These are phyloP conservation scores for Talpa occidentalis DNA, from an alignment of 2,113 vertebrate species.

Conservation along the genomic window DNA sequence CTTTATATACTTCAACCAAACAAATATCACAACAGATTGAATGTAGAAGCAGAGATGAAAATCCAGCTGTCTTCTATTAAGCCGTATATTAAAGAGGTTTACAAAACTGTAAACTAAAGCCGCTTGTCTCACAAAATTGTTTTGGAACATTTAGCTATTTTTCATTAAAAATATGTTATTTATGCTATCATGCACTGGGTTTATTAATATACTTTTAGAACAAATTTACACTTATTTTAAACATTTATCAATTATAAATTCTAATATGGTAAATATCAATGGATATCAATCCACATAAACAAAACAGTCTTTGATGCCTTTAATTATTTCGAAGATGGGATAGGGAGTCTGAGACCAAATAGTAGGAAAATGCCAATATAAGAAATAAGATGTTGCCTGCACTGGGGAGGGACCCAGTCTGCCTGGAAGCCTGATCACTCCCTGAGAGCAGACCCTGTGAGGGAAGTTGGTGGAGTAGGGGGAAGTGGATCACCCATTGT, in stretches of 20 bases:
- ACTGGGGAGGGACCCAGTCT: not conserved
- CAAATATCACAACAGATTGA: slow-evolving; percentile 68
- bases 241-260: slow-evolving; percentile 37
- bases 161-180: slow-evolving; percentile 63
- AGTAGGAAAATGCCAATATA: not conserved
- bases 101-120: slow-evolving; percentile 35
- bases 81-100: slow-evolving; percentile 55
- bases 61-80: slow-evolving; percentile 70
- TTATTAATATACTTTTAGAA: slow-evolving; percentile 26
- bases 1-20: slow-evolving; percentile 52
- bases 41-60: not conserved
- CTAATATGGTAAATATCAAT: not conserved
- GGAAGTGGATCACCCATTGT: not conserved
- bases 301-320: not conserved
- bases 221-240: slow-evolving; percentile 19
- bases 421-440: not conserved
- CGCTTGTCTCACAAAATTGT: slow-evolving; percentile 61
- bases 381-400: not conserved
- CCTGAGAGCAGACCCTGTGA: not conserved
- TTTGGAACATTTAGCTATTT: slow-evolving; percentile 61
- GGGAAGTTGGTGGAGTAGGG: not conserved
- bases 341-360: not conserved
- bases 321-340: not conserved
- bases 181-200: not conserved
- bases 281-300: not conserved